A percentile compares a stretch with the other conserved stretches of the same genome.
Evolutionary conservation across 2,888 invertebrate genomes (phyloP).

Genomic region (Hirtodrosophila trivittata): DNA sequence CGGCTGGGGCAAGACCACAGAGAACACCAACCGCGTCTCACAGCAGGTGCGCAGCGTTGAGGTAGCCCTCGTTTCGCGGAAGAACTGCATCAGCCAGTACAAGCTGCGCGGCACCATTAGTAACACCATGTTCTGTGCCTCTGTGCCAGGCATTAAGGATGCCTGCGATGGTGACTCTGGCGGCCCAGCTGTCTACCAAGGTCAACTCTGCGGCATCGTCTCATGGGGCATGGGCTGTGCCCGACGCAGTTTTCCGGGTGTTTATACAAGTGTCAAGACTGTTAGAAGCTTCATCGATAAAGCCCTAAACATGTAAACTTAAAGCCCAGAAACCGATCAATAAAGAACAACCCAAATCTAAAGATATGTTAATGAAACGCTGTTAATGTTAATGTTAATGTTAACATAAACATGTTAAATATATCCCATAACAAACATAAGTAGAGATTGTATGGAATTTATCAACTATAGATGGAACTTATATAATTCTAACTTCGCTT

Average conservation of each 20-base stretch:
- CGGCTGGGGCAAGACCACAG: conserved; percentile 77
- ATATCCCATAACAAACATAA: too few species aligned
- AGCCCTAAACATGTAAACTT: conserved; percentile 52
- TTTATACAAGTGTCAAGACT: conserved; percentile 88
- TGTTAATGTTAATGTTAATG: background rate
- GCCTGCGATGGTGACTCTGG: conserved; percentile 82
- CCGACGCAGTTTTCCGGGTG: conserved; percentile 88
- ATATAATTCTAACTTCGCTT: too few species aligned
- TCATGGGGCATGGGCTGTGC: conserved; percentile 84
- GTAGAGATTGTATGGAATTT: too few species aligned
- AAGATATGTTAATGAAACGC: background rate
- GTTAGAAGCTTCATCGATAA: conserved; percentile 68
- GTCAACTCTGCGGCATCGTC: conserved; percentile 87
- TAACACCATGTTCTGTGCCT: conserved; percentile 80
- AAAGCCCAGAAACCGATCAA: background rate
- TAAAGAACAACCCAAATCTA: conserved; percentile 3
- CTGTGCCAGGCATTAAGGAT: conserved; percentile 68
- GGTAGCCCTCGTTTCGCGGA: conserved; percentile 61
- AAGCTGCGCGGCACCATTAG: conserved; percentile 52
- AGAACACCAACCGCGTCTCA: conserved; percentile 54
- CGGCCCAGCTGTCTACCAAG: conserved; percentile 77
- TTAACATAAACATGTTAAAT: too few species aligned
- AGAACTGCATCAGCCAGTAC: conserved; percentile 63
- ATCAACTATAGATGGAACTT: too few species aligned
- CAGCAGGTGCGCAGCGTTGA: conserved; percentile 69